Evolutionary conservation across 1,140 invertebrate species (phyloP).

Genomic region (Onthophagus taurus): DNA sequence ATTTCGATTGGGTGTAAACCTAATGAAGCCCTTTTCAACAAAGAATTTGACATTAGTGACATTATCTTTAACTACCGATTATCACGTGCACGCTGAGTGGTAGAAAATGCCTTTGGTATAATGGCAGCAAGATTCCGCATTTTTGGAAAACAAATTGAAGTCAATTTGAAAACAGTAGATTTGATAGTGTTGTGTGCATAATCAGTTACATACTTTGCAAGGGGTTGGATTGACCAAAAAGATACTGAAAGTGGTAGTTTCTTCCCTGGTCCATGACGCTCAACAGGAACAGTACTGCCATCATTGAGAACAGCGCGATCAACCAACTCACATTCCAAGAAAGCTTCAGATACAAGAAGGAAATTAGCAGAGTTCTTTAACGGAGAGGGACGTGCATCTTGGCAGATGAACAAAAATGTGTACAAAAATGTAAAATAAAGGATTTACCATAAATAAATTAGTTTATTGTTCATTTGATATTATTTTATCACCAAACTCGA

Average conservation of each 20-base stretch:
- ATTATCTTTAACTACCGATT: constrained; percentile 42
- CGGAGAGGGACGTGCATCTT: neutral
- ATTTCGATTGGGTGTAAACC: constrained; percentile 23
- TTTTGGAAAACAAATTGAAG: too few species aligned
- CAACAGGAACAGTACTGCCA: neutral
- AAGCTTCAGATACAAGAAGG: neutral
- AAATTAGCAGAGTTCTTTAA: neutral
- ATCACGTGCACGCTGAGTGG: constrained; percentile 29
- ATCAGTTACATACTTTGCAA: neutral
- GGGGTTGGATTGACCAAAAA: neutral
- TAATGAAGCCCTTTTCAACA: constrained; percentile 25
- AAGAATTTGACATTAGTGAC: neutral
- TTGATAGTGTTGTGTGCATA: too few species aligned
- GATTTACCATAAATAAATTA: too few species aligned
- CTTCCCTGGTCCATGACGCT: neutral
- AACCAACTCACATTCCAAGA: neutral
- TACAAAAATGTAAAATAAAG: too few species aligned
- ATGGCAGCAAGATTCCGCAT: constrained; percentile 29
- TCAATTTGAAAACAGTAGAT: too few species aligned
- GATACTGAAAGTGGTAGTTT: neutral
- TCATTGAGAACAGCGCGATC: neutral
- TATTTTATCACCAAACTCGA: too few species aligned
- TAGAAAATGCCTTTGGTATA: constrained; percentile 39
- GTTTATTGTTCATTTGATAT: too few species aligned
- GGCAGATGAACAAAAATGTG: too few species aligned